Base-by-base conservation (phyloP, 92 coral and sea anemone species). In the Montipora capitata region DNA sequence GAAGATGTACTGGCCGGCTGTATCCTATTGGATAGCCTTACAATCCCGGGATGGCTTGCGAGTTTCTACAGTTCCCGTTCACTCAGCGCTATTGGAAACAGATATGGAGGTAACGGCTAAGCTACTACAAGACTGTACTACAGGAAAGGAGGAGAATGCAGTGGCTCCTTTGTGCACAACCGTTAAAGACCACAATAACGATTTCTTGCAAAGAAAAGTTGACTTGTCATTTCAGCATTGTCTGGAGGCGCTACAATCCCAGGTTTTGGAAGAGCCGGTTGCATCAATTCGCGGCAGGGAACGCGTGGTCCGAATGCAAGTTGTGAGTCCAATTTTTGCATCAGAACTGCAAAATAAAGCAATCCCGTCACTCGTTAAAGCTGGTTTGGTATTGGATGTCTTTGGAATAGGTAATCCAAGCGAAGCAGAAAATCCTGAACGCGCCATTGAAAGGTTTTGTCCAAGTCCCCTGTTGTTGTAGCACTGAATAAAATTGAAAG, bases 11-110 rank as follows among this genome's bases (percentile, higher is more conserved):
- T 45, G 59, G 59, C 78, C 78, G 2, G 62, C 78, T 9, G 27
- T 75, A 10, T 51, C 65, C 4, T 51, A 75, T 38, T 75, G 79
- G 79, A 75, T 75, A 51, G 79, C 79, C 9, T 7, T 75, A 8
- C 44, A 52, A 39, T 75, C 65, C 65, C 16, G 11, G 10, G 45
- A 52, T 75, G 65, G 79, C 9, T 9, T 56, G 79, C 41, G 10
- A 9, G 66, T 75, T 3, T 75, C 79, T 13, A 51, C 65, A 0
- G 18, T 75, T 3, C 79, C 79, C 4, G 42, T 75, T 14, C 79
- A 75, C 45, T 75, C 45, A 27, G 79, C 65, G 2, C 65, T 75
- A 3, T 45, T 75, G 20, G 18, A 75, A 7, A 52, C 65, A 14
- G 65, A 61, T 5, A 52, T 75, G 64, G 79, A 75, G 1, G 44